Evolutionary conservation across 2,113 vertebrate genomes (phyloP), one percentile per base, ranked within the genome.

Genomic region (Numida meleagris): DNA sequence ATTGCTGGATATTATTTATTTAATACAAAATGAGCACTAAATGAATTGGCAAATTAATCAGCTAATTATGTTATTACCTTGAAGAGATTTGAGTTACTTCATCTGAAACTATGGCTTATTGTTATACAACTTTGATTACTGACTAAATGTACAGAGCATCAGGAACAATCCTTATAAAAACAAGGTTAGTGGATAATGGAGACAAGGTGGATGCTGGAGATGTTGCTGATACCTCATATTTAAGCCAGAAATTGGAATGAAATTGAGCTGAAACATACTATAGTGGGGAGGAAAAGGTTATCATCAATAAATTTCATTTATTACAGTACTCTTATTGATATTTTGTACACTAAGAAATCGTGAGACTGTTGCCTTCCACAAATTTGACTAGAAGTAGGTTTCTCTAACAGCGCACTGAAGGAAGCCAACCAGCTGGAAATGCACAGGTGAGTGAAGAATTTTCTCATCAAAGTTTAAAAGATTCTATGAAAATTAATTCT

Each of bases 1-100:
- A 94, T 75, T 86, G 48, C 23, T 77, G 67, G 78, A 82, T 82
- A 51, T 58, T 95, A 86, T 94, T 95, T 96, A 93, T 95, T 95
- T 97, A 93, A 90, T 82, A 80, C 45, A 79, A 89, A 96, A 71
- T 13, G 10, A 95, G 45, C 72, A 50, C 45, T 70, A 51, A 74
- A 89, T 48, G 34, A 93, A 82, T 42, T 38, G 46, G 33, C 29
- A 94, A 80, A 94, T 86, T 89, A 73, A 85, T 86, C 67, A 80
- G 50, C 27, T 93, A 93, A 86, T 88, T 1, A 67, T 57, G 65
- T 58, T 66, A 82, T 55, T 58, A 46, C 34, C 25, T 87, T 16
- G 19, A 91, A 76, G 2, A 74, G 12, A 80, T 88, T 61, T 77
- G 63, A 77, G 23, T 17, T 74, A 63, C 24, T 67, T 27, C 18